phyloP scores from a whole-genome alignment of 2,113 vertebrate genomes.

The Cynopterus brachyotis region DNA sequence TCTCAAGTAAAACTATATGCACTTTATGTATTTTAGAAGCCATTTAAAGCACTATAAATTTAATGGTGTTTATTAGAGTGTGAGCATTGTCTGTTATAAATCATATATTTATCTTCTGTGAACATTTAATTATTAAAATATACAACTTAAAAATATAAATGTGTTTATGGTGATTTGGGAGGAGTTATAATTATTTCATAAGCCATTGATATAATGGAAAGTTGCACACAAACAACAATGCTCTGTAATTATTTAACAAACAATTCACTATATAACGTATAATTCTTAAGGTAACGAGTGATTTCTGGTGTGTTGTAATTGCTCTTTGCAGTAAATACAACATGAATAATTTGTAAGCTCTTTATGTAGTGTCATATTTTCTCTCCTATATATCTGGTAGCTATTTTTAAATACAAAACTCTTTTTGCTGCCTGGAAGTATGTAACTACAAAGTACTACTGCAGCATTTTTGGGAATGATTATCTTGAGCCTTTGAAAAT shows the following conservation, averaged over 20 bases:
- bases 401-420: neutral
- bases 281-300: neutral
- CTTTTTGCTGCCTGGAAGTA: neutral
- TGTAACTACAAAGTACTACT: neutral
- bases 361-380: neutral
- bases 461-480: neutral
- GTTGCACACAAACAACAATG: neutral
- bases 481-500: neutral
- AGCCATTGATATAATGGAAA: neutral
- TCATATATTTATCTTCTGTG: slow-evolving; percentile 3
- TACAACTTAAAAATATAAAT: slow-evolving; percentile 34
- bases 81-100: slow-evolving; percentile 6
- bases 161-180: neutral
- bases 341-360: slow-evolving; percentile 46
- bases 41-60: neutral
- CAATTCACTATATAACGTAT: neutral
- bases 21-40: neutral
- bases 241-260: slow-evolving; percentile 56
- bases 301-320: slow-evolving; percentile 35
- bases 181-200: neutral
- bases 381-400: neutral
- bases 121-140: slow-evolving; percentile 51
- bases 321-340: slow-evolving; percentile 42
- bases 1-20: too few species aligned
- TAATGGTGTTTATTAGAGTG: slow-evolving; percentile 38